Evolutionary conservation across 2,113 vertebrate genomes (phyloP).

Genomic region (Alligator sinensis): DNA sequence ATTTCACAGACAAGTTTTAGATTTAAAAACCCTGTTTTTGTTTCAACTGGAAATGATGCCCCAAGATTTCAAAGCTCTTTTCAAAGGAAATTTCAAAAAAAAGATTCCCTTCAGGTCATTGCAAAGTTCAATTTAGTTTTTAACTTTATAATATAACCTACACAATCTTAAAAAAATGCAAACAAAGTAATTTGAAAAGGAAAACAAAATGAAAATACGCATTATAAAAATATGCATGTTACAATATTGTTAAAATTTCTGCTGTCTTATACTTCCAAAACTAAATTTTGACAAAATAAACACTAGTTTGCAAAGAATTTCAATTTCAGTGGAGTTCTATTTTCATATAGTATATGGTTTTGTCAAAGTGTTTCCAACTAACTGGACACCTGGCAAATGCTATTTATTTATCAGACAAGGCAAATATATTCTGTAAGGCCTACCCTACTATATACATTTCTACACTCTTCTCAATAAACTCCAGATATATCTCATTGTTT

Average conservation of each 20-base stretch:
- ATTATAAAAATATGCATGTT: not conserved
- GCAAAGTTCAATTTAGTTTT: not conserved
- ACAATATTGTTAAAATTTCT: not conserved
- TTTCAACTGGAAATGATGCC: not conserved
- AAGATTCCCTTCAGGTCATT: not conserved
- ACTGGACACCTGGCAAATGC: not conserved
- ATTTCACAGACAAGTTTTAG: not conserved
- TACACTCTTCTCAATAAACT: not conserved
- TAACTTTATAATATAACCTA: not conserved
- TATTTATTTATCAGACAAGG: not conserved
- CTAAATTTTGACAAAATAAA: not conserved
- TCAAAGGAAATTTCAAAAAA: not conserved
- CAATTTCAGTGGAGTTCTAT: not conserved
- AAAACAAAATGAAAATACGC: not conserved
- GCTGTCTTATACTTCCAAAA: not conserved
- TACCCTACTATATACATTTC: not conserved
- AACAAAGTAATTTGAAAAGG: not conserved
- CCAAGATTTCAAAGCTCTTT: not conserved
- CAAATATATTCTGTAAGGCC: not conserved
- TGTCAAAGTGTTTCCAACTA: not conserved
- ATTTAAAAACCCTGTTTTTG: not conserved
- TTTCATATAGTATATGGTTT: not conserved
- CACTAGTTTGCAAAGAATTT: not conserved
- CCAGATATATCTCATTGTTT: too few relatives aligned
- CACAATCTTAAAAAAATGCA: not conserved